These are phyloP conservation scores for Heliornis fulica DNA, from an alignment of 2,113 vertebrate species.

Conservation along the genomic window DNA sequence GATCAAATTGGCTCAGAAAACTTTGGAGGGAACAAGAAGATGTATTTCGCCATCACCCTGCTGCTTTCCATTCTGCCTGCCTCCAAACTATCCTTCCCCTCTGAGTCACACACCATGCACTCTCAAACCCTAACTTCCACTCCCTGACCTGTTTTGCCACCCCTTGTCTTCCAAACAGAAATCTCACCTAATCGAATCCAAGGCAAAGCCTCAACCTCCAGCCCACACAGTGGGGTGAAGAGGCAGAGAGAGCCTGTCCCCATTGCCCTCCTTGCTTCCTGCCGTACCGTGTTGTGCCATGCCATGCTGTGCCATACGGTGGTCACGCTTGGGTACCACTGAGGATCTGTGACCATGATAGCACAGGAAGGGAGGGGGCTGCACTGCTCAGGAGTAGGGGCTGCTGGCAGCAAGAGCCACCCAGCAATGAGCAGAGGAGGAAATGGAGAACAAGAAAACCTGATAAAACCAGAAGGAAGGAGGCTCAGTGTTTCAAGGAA, in stretches of 20 bases:
- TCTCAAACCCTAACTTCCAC: background rate
- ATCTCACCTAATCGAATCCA: background rate
- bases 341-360: background rate
- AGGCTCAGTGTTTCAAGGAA: background rate
- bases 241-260: background rate
- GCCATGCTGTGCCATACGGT: accelerated
- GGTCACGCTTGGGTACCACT: background rate
- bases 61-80: background rate
- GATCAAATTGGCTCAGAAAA: background rate
- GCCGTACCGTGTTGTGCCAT: too few relatives aligned
- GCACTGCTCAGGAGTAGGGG: background rate
- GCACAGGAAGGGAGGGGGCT: background rate
- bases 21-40: background rate
- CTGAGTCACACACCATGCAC: background rate
- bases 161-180: background rate
- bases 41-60: background rate
- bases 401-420: background rate
- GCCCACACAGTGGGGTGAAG: background rate
- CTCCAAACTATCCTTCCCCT: background rate
- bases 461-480: background rate
- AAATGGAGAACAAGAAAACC: background rate
- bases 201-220: background rate
- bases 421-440: background rate
- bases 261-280: background rate
- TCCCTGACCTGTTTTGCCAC: background rate